Percentiles rank a stretch among this genome's conserved stretches.
phyloP scores from a whole-genome alignment of 1,140 invertebrate species.

The Drosophila nasuta region DNA sequence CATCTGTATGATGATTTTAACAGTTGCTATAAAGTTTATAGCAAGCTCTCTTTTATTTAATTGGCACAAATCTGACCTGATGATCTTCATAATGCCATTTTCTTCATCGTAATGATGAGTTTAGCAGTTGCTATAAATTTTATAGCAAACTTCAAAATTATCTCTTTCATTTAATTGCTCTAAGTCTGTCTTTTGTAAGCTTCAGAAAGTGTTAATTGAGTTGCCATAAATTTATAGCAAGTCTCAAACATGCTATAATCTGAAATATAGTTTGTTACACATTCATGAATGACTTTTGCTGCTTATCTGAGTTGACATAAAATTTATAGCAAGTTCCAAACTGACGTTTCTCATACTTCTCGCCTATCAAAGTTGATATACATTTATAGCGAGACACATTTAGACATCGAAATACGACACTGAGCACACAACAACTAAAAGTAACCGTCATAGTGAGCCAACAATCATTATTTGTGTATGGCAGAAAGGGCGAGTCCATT shows the following conservation, averaged over 20 bases:
- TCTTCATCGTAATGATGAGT: background rate
- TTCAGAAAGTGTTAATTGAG: background rate
- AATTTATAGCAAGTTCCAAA: constrained; percentile 1
- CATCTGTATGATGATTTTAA: too few species aligned
- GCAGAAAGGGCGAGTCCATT: constrained; percentile 13
- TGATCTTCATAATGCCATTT: too few species aligned
- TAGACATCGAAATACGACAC: background rate
- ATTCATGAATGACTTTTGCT: background rate
- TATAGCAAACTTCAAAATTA: background rate
- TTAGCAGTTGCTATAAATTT: constrained; percentile 16
- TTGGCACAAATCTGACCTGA: too few species aligned
- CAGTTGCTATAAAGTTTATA: too few species aligned
- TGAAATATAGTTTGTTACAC: background rate
- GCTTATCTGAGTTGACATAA: constrained; percentile 15
- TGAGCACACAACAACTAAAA: background rate
- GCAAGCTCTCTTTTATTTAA: background rate
- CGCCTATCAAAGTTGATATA: constrained; percentile 6
- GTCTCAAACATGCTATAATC: background rate
- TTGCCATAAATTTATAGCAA: constrained; percentile 36
- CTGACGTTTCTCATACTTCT: background rate
- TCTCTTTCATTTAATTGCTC: background rate
- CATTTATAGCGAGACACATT: constrained; percentile 30
- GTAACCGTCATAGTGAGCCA: constrained; percentile 9
- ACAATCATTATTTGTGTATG: background rate
- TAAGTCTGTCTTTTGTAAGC: too few species aligned